Conservation (phyloP, 2,113 vertebrate genomes). For the Tetrax tetrax region DNA sequence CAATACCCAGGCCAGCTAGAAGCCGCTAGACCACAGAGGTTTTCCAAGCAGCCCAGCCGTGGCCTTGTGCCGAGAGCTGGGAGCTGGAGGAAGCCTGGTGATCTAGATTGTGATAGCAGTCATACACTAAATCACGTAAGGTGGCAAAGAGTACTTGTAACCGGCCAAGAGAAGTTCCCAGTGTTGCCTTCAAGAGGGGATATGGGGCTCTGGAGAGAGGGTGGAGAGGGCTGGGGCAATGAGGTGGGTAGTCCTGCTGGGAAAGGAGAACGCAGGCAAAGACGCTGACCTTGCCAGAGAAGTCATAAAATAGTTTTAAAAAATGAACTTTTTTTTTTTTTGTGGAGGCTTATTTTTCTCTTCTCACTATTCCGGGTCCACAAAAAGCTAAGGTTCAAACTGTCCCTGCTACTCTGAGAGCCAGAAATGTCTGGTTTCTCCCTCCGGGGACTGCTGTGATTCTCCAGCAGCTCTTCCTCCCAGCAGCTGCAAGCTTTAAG, state of each 20-base stretch:
- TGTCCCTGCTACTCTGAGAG: neutral
- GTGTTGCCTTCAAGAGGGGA: rapidly evolving
- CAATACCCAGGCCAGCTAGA: too few relatives aligned
- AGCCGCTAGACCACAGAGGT: neutral
- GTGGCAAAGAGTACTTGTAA: neutral
- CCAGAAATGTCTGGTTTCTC: neutral
- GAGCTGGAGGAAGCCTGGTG: neutral
- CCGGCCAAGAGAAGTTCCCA: neutral
- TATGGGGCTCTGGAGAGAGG: neutral
- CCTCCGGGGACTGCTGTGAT: neutral
- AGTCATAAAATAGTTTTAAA: neutral
- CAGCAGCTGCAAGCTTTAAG: neutral
- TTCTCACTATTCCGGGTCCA: neutral
- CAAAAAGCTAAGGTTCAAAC: neutral
- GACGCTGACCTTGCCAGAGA: neutral
- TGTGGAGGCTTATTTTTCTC: neutral
- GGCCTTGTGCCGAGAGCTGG: neutral
- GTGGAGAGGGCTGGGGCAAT: neutral
- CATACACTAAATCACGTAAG: neutral
- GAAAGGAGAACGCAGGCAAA: neutral
- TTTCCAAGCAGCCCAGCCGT: neutral
- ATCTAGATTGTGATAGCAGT: neutral
- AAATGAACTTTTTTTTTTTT: too few relatives aligned
- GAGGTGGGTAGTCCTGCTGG: neutral
- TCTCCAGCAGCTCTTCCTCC: neutral